Conservation (phyloP, 30 jellyfish, hydroid and myxozoan genomes). For the Hydractinia symbiolongicarpus region DNA sequence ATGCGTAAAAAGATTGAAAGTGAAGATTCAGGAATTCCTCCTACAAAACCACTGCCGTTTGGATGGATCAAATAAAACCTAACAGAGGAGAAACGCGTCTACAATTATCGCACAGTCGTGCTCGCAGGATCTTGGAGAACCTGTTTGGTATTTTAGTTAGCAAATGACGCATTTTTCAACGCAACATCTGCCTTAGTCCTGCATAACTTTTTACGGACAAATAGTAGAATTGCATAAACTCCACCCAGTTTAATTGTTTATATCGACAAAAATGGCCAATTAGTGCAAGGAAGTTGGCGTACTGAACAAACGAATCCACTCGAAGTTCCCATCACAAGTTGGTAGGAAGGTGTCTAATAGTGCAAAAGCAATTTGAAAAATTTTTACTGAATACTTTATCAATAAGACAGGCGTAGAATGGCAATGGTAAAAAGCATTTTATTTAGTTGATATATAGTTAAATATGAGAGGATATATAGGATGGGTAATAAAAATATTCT, state of each 20-base stretch:
- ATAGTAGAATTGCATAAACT: neutral
- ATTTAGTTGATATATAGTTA: too few species aligned
- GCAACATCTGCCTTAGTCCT: neutral
- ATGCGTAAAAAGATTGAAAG: neutral
- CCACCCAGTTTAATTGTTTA: neutral
- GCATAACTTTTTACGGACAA: constrained; percentile 1
- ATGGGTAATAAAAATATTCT: too few species aligned
- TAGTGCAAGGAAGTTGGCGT: constrained; percentile 2
- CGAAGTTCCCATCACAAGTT: neutral
- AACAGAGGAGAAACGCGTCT: constrained; percentile 35
- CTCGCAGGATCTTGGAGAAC: constrained; percentile 52
- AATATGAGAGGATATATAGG: too few species aligned
- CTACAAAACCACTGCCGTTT: neutral
- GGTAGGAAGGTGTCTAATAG: too few species aligned
- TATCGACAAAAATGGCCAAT: neutral
- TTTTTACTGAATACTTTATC: too few species aligned
- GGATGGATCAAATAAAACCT: constrained; percentile 25
- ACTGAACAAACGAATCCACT: neutral
- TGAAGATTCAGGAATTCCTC: neutral
- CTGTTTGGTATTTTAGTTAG: constrained; percentile 35
- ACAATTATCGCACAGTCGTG: constrained; percentile 51
- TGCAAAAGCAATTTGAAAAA: too few species aligned
- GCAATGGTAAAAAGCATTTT: too few species aligned
- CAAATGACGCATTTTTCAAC: constrained; percentile 9
- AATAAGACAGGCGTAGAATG: too few species aligned